Conservation (phyloP, 2,797 vertebrate genomes). For the Anguilla anguilla region DNA sequence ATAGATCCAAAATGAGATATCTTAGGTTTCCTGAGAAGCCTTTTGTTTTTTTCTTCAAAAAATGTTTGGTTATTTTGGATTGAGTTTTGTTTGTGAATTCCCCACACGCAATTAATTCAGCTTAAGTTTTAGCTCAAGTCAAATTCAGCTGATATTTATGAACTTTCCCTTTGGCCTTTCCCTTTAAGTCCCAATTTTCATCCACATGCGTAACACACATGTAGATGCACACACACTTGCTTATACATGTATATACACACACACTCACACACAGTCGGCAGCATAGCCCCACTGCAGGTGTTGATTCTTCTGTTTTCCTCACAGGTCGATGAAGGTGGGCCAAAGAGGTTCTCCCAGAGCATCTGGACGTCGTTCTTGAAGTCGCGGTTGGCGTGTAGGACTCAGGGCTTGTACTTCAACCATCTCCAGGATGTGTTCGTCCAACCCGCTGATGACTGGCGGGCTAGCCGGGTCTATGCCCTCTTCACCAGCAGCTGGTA, state of each 20-base stretch:
- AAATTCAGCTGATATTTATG: no score
- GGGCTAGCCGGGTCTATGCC: conserved; percentile 64
- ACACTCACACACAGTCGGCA: not conserved
- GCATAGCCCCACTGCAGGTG: not conserved
- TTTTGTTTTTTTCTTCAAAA: no score
- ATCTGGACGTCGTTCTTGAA: conserved; percentile 79
- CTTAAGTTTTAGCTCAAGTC: not conserved
- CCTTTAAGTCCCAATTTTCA: not conserved
- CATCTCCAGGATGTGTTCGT: conserved; percentile 71
- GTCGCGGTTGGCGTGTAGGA: conserved; percentile 74
- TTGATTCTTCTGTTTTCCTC: conserved; percentile 17
- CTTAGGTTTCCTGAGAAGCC: not conserved
- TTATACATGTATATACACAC: not conserved
- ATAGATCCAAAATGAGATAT: not conserved
- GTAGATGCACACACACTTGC: not conserved
- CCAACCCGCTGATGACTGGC: conserved; percentile 63
- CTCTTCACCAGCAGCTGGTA: conserved; percentile 80
- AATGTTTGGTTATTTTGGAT: not conserved
- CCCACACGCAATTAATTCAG: not conserved
- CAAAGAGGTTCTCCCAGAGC: conserved; percentile 71
- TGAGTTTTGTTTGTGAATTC: not conserved
- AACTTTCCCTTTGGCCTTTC: not conserved
- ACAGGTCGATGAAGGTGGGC: conserved; percentile 75
- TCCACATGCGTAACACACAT: not conserved
- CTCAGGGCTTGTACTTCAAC: conserved; percentile 72